Evolutionary conservation across 2,797 vertebrate genomes (phyloP).

Genomic region (Artibeus lituratus): DNA sequence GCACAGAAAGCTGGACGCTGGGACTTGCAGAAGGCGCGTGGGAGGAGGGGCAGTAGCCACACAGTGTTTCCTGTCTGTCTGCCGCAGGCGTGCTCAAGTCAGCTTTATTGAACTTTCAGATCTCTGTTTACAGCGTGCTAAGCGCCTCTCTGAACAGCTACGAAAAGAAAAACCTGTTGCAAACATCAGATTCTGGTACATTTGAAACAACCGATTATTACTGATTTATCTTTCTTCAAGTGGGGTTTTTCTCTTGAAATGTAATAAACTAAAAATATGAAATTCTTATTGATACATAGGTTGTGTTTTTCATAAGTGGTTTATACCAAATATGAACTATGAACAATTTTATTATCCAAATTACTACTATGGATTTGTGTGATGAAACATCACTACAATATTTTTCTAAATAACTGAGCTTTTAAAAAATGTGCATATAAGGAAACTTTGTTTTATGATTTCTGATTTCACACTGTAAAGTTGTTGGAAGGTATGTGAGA

Average conservation of each 20-base stretch:
- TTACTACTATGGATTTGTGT: slow-evolving; percentile 22
- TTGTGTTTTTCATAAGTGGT: neutral
- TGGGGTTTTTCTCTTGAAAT: neutral
- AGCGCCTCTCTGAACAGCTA: neutral
- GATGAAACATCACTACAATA: neutral
- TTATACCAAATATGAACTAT: neutral
- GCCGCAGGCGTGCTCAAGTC: neutral
- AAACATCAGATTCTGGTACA: neutral
- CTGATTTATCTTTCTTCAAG: neutral
- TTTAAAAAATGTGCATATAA: neutral
- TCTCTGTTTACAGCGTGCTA: neutral
- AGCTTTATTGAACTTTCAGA: neutral
- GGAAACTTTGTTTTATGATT: neutral
- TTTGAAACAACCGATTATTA: neutral
- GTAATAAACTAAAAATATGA: neutral
- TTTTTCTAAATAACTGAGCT: slow-evolving; percentile 21
- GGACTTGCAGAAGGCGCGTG: neutral
- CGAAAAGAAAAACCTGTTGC: neutral
- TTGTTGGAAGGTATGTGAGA: neutral
- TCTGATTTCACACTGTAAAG: neutral
- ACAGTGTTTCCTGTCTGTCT: neutral
- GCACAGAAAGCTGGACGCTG: neutral
- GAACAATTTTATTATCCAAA: neutral
- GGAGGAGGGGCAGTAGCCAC: neutral
- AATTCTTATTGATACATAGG: neutral